These are phyloP conservation scores for Campylomormyrus tamandua DNA, from an alignment of 2,113 vertebrate species.

Conservation along the genomic window DNA sequence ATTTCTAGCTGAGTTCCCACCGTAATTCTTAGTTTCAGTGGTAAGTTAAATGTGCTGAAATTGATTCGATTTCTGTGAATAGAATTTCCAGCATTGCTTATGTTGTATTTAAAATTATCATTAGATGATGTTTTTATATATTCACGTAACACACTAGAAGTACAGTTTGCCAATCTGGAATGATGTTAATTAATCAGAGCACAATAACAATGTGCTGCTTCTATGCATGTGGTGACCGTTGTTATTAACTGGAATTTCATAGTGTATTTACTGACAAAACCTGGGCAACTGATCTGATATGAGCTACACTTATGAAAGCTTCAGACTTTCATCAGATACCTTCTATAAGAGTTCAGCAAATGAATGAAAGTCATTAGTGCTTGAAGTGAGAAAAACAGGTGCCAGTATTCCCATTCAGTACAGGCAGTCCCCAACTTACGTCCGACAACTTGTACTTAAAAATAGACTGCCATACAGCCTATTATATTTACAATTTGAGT, in stretches of 20 bases:
- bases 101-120: not conserved
- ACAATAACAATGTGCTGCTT: not conserved
- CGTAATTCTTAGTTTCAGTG: not conserved
- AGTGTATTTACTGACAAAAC: not conserved
- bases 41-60: not conserved
- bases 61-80: not conserved
- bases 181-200: not conserved
- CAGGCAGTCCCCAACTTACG: not conserved
- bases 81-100: not conserved
- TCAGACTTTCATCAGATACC: not conserved
- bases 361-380: not conserved
- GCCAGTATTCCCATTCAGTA: not conserved
- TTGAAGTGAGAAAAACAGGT: not conserved
- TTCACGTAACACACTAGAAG: not conserved
- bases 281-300: not conserved
- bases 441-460: not conserved
- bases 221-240: not conserved
- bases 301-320: not conserved
- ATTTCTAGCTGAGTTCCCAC: not conserved
- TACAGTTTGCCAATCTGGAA: not conserved
- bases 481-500: not conserved
- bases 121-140: not conserved
- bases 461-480: not conserved
- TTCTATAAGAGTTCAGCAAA: not conserved
- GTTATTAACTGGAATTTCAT: not conserved